Base-by-base conservation (phyloP, 2,113 vertebrate genomes). In the Fregata magnificens region DNA sequence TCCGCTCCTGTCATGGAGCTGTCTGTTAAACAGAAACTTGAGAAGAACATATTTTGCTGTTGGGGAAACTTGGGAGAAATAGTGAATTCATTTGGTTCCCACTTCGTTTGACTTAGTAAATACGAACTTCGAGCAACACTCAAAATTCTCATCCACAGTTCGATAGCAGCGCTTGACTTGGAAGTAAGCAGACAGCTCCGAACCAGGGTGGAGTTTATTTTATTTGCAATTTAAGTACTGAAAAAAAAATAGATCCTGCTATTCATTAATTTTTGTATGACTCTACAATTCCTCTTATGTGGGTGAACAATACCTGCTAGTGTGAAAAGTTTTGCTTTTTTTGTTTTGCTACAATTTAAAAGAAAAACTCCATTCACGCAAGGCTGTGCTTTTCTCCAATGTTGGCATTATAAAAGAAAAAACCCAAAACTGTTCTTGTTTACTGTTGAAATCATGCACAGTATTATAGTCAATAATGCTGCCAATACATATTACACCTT, bases 221-320 rank as follows among this genome's bases (percentile, higher is more conserved):
- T 96, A 91, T 88, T 88, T 87, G 86, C 97, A 90, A 82, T 97
- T 94, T 84, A 93, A 98, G 93, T 82, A 82, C 85, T 80, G 97
- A 97, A 98, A 98, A 98, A 97, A 98, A 98, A 99, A 99, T 99
- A 99, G 99, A 99, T 99, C 99, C 99, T 99, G 99, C 99, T 99
- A 99, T 99, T 99, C 99, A 98, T 98, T 98, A 97, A 94, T 98
- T 97, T 97, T 94, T 95, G 77, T 98, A 95, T 95, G 93, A 97
- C 91, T 97, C 85, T 96, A 97, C 95, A 97, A 6, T 97, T 95
- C 95, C 85, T 97, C 98, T 97, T 78, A 97, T 95, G 94, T 98
- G 97, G 97, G 95, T 95, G 94, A 97, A 80, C 84, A 84, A 87
- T 93, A 95, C 91, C 76, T 92, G 80, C 70, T 94, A 72, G 94